Conservation (phyloP, 2,113 vertebrate species). For the Larimichthys polyactis region DNA sequence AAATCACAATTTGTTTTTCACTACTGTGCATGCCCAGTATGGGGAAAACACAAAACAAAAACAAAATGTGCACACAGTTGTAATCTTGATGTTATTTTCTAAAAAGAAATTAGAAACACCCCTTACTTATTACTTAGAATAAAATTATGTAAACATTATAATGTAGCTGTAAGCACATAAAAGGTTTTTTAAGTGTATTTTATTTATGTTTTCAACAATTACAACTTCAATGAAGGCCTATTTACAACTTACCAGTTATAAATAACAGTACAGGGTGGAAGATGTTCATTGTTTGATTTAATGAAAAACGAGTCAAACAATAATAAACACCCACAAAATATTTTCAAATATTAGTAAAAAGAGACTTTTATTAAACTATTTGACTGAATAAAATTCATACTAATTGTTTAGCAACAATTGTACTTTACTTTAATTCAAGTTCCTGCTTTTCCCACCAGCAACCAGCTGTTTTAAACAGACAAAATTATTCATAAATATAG, state of each 20-base stretch:
- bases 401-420: neutral
- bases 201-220: neutral
- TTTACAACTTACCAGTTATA: neutral
- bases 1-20: slow-evolving; percentile 70
- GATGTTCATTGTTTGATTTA: neutral
- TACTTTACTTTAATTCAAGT: neutral
- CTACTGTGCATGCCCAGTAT: slow-evolving; percentile 44
- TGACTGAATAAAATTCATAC: neutral
- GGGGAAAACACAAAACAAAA: slow-evolving; percentile 26
- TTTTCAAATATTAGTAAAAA: neutral
- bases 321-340: neutral
- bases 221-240: neutral
- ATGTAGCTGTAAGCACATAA: neutral
- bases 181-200: neutral
- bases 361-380: neutral
- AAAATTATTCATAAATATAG: neutral
- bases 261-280: neutral
- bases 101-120: neutral
- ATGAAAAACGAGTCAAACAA: neutral
- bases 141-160: neutral
- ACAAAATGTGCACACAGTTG: slow-evolving; percentile 28
- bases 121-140: neutral
- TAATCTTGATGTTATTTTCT: slow-evolving; percentile 35
- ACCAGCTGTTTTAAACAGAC: neutral
- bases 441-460: neutral